Evolutionary conservation across 2,888 invertebrate genomes (phyloP), one percentile per base, ranked within the genome.

Genomic region (Amiota communis): DNA sequence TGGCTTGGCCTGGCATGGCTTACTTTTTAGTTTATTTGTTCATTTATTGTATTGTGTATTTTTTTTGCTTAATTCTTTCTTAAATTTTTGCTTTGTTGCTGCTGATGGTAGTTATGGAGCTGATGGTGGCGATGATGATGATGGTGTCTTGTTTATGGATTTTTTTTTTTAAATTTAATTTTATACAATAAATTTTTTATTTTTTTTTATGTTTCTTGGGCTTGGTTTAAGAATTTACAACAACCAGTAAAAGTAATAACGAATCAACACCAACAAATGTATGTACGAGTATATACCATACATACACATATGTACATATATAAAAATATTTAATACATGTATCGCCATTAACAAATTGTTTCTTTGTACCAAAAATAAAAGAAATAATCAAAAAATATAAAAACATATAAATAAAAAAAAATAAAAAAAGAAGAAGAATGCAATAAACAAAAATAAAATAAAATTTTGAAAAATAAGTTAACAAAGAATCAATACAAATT

Each of bases 171-270:
- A 48, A 46, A 13, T 67, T 67, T 59, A 48, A 46, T 67, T 48
- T 67, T 57, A 53, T 36, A 8, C 36, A 36, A 36, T 36, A 36
- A 4, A 36, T 11, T 64, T 17, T 8, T 46, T 13, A 36, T n/a
- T 63, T 56, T 61, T 63, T 74, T n/a, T n/a, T n/a, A n/a, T n/a
- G n/a, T n/a, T n/a, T 75, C 48, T 63, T 70, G 3, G 72, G 63
- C 23, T 59, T 67, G 77, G 73, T 71, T 75, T 59, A 74, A 76
- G 74, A 67, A 67, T 72, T 63, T 68, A 74, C 70, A 75, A 61
- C 72, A 76, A 65, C 74, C 56, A 73, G 70, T 67, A 70, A 56
- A 57, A 65, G 72, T 73, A 8, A 13, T 23, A 23, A 23, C 9
- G 63, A 17, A 47, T 15, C 46, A 23, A 64, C 11, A 48, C 17